A percentile compares a stretch with the other conserved stretches of the same genome.
These are phyloP conservation scores for Blera fallax DNA, from an alignment of 2,888 invertebrate genomes.

Conservation along the genomic window DNA sequence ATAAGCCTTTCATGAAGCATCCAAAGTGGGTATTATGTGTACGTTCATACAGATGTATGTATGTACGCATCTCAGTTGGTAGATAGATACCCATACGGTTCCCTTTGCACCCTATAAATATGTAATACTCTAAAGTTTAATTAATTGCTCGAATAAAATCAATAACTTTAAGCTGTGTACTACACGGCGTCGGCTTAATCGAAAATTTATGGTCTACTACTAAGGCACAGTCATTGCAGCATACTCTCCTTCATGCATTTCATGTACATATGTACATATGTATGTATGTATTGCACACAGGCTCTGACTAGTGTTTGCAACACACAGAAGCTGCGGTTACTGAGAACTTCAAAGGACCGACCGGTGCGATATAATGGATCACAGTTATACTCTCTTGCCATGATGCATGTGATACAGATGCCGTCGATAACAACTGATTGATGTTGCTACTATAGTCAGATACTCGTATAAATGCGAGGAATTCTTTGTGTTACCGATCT, in stretches of 20 bases:
- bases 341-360: slow-evolving; percentile 50
- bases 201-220: slow-evolving; percentile 39
- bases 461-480: not conserved
- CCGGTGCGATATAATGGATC: slow-evolving; percentile 18
- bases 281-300: not conserved
- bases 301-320: not conserved
- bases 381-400: slow-evolving; percentile 4
- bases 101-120: slow-evolving; percentile 29
- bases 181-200: slow-evolving; percentile 10
- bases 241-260: not conserved
- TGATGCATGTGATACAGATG: slow-evolving; percentile 43
- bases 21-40: no score
- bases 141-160: slow-evolving; percentile 31
- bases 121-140: slow-evolving; percentile 35
- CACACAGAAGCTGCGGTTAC: slow-evolving; percentile 32
- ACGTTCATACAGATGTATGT: no score
- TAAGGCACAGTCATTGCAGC: slow-evolving; percentile 2
- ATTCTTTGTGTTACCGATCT: slow-evolving; percentile 28
- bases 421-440: slow-evolving; percentile 30
- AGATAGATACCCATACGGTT: no score
- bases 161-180: slow-evolving; percentile 23
- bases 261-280: not conserved
- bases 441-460: slow-evolving; percentile 10
- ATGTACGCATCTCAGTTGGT: no score
- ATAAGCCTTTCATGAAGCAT: no score